Evolutionary conservation across 2,888 invertebrate genomes (phyloP), one percentile per base, ranked within the genome.

Genomic region (Adelphocoris suturalis): DNA sequence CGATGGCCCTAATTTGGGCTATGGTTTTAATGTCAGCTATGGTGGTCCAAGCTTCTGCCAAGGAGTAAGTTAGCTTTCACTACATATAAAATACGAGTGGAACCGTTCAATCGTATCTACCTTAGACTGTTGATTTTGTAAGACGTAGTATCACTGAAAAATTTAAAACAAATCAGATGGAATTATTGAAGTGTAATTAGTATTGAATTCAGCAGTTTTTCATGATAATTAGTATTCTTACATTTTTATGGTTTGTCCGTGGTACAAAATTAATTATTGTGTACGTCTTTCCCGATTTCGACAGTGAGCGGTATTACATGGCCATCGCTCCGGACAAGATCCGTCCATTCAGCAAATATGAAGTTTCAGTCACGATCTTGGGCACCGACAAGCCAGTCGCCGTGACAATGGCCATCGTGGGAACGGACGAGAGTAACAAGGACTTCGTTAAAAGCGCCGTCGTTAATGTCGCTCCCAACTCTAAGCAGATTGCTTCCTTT

Each of bases 301-400:
- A 12, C 23, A 68, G 68, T 68, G 68, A 68, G 13, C 95, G 95
- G 91, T 95, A 94, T 92, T 97, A 98, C 94, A 96, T 97, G 91
- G 96, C 98, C 91, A 95, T 98, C 92, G 97, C 97, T 0, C 97
- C 98, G 1, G 95, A 96, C 92, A 95, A 96, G 48, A 94, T 98
- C 88, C 95, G 98, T 88, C 97, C 98, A 19, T 96, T 97, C 94
- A 96, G 96, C 84, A 96, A 97, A 92, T 98, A 97, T 93, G 96
- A 97, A 93, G 97, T 97, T 90, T 96, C 97, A 16, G 95, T 98
- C 61, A 95, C 95, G 91, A 94, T 95, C 27, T 94, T 94, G 91
- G 93, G 93, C 80, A 93, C 94, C 46, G 94, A 96, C 16, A 94
- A 95, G 91, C 95, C 96, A 0, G 96, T 96, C 80, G 95, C 95